A percentile compares a stretch with the other conserved stretches of the same genome.
Conservation (phyloP, 2,113 vertebrate species). For the Pachycephala philippinensis region DNA sequence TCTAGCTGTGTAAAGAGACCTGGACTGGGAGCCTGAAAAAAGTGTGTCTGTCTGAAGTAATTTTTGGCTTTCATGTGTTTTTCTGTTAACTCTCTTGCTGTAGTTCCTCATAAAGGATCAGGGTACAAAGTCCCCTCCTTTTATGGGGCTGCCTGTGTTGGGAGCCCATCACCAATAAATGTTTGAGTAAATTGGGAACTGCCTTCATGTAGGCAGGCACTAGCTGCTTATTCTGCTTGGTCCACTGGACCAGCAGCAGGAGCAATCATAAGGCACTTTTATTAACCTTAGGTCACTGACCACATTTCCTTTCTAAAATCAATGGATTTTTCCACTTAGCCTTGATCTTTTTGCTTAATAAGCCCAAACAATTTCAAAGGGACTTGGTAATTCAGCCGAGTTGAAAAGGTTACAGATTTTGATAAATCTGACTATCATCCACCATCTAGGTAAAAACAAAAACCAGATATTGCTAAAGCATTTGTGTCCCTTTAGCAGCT, state of each 20-base stretch:
- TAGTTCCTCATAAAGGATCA: not conserved
- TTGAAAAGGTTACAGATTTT: not conserved
- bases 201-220: not conserved
- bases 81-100: not conserved
- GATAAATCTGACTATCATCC: not conserved
- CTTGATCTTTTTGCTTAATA: not conserved
- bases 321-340: not conserved
- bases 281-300: not conserved
- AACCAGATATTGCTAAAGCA: not conserved
- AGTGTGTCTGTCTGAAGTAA: not conserved
- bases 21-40: slow-evolving; percentile 11
- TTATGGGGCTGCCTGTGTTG: not conserved
- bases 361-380: not conserved
- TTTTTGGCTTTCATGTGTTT: slow-evolving; percentile 17
- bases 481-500: not conserved
- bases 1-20: slow-evolving; percentile 1
- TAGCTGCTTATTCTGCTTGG: not conserved
- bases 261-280: not conserved
- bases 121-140: not conserved
- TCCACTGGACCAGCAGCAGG: not conserved
- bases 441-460: not conserved
- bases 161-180: not conserved
- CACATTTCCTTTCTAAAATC: not conserved
- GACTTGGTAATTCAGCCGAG: not conserved
- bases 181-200: not conserved